These are phyloP conservation scores for Eleutherodactylus coqui DNA, from an alignment of 2,797 vertebrate species.

Conservation along the genomic window DNA sequence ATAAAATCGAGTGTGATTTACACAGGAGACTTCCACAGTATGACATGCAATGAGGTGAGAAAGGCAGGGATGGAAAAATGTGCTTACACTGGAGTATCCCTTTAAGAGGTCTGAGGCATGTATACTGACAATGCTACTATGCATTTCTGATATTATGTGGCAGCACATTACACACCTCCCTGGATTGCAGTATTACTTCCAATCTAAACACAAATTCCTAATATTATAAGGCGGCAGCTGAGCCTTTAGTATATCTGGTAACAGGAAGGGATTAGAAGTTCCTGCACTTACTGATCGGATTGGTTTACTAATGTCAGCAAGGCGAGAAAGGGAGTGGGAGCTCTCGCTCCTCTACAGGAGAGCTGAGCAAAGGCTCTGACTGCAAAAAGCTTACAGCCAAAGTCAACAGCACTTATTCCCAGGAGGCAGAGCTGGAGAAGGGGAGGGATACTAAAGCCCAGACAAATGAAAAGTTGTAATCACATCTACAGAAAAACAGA, in stretches of 20 bases:
- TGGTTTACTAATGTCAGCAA: conserved; percentile 43
- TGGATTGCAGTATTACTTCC: conserved; percentile 54
- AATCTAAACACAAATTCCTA: conserved; percentile 62
- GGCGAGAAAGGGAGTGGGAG: conserved; percentile 26
- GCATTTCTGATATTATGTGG: conserved; percentile 46
- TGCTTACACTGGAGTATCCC: no score
- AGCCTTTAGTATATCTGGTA: conserved; percentile 43
- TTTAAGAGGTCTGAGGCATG: conserved; percentile 1
- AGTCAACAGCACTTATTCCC: conserved; percentile 62
- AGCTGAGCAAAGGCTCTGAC: conserved; percentile 11
- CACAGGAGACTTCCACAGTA: no score
- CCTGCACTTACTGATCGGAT: conserved; percentile 49
- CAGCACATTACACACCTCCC: conserved; percentile 27
- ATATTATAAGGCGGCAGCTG: conserved; percentile 64
- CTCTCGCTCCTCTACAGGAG: conserved; percentile 25
- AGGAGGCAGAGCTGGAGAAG: conserved; percentile 28
- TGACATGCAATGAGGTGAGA: no score
- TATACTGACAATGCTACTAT: conserved; percentile 28
- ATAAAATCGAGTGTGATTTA: no score
- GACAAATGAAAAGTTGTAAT: conserved; percentile 40
- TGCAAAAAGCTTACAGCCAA: conserved; percentile 60
- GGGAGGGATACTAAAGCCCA: conserved; percentile 36
- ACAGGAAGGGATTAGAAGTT: conserved; percentile 60
- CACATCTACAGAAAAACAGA: not conserved
- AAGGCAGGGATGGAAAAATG: no score